A percentile compares a stretch with the other conserved stretches of the same genome.
Evolutionary conservation across 2,113 vertebrate genomes (phyloP).

Genomic region (Periophthalmodon schlosseri): DNA sequence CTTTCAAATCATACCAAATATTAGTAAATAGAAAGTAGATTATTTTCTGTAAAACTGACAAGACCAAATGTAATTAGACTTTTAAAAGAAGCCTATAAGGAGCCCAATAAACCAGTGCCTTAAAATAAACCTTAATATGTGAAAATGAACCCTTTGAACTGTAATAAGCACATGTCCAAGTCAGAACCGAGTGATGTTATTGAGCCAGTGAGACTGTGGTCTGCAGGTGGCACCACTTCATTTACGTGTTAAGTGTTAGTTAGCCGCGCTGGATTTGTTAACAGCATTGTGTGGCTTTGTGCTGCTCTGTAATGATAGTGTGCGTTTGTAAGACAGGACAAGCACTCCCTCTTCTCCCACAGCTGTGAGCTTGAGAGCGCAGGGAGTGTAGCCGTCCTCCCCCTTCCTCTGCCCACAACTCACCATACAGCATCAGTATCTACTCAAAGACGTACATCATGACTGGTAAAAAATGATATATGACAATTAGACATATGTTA

Average conservation of each 20-base stretch:
- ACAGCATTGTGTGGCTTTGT: constrained; percentile 31
- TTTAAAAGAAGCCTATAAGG: not conserved
- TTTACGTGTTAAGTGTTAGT: constrained; percentile 41
- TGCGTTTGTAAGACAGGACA: constrained; percentile 49
- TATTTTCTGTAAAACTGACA: not conserved
- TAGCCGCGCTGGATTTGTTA: constrained; percentile 33
- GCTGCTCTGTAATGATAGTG: constrained; percentile 64
- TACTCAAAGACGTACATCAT: not conserved
- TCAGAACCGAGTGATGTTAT: not conserved
- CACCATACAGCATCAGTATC: constrained; percentile 43
- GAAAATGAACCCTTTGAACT: not conserved
- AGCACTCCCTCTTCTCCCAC: constrained; percentile 55
- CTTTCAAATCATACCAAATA: too few species aligned
- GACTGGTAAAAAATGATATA: not conserved
- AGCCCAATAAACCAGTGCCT: not conserved
- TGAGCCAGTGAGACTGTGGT: not conserved
- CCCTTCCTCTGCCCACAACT: constrained; percentile 49
- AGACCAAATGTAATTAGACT: not conserved
- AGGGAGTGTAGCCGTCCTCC: constrained; percentile 46
- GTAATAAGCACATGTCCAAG: constrained; percentile 7
- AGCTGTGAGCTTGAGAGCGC: constrained; percentile 57
- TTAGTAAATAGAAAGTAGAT: too few species aligned
- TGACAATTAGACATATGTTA: not conserved
- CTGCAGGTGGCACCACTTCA: constrained; percentile 41
- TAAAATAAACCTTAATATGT: not conserved